Evolutionary conservation across 1,140 invertebrate genomes (phyloP), one percentile per base, ranked within the genome.

Genomic region (Listronotus bonariensis): DNA sequence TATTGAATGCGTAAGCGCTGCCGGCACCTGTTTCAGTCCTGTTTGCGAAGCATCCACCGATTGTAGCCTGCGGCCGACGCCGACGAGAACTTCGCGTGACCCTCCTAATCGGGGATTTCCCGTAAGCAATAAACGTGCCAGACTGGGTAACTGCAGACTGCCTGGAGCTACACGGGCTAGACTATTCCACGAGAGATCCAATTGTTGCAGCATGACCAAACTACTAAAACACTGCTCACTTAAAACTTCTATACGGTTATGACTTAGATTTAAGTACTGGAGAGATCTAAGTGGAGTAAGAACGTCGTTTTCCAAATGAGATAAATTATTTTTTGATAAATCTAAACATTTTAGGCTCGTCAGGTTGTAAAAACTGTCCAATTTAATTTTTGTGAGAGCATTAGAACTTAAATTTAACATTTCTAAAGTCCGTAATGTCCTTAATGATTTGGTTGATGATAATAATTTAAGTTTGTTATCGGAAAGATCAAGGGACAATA

Each of bases 31-130:
- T 54, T 83, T 85, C 12, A 97, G 82, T 26, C 89, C 88, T 1
- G 90, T 92, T 59, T 87, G 84, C 6, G 93, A 92, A 3, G 92
- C 89, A 75, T 95, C 92, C 14, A 95, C 87, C 46, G 89, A 88
- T 76, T 91, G 89, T 31, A 92, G 78, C 58, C 88, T 82, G 43
- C 85, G 83, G n/a, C 86, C 85, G 9, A 88, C 79, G 36, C 92
- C 81, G 54, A 88, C 73, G 15, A 85, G 83, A 17, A 85, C 82
- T 67, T 86, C 85, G 48, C 82, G 76, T 69, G 86, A 82, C 57
- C 78, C 78, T 26, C 83, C 87, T 54, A 87, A 81, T 57, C 84
- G 77, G 6, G 85, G 85, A 77, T 92, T 92, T 71, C 87, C 87
- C 26, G 88, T 87, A 32, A 95, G 81, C 61, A 90, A 82, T 32